Evolutionary conservation across 1,140 invertebrate genomes (phyloP), one percentile per base, ranked within the genome.

Genomic region (Papilio helenus): DNA sequence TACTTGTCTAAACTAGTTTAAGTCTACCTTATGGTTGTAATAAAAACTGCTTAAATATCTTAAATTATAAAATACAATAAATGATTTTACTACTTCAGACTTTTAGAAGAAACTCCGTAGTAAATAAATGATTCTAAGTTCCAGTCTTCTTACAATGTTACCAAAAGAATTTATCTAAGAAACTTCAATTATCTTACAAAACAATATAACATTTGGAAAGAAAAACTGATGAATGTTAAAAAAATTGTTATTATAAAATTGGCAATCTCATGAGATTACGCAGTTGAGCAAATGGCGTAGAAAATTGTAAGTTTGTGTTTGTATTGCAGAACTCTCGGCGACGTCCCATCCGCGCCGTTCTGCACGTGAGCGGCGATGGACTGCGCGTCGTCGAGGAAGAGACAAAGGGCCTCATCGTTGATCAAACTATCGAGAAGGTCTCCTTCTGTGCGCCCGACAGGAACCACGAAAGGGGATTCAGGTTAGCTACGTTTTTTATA

Each of bases 371-470:
- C 78, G 99, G 99, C 1, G 99, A 99, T 95, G 99, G 99, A 10
- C 95, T 99, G 29, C 95, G 99, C 10, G 99, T 99, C 1, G 99
- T 99, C 0, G 99, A 99, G 94, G 99, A 99, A 88, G 99, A 99
- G 88, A 99, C 99, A 12, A 99, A 99, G 95, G 99, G 99, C 39
- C 95, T 99, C 72, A 99, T 99, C 83, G 99, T 99, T 18, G 99
- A 99, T 95, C 99, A 99, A 95, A 99, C 99, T 4, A 99, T 99
- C 81, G 99, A 99, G 90, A 99, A 99, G 94, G 99, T 99, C 0
- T 99, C 99, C 3, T 99, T 99, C 94, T 99, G 99, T 95, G 99
- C 99, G 10, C 99, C 99, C 0, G 99, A 99, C 95, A 96, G 99
- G 79, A 99, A 99, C 93, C 98, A 99, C 89, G 99, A 99, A 86